Evolutionary conservation across 2,888 invertebrate genomes (phyloP), one percentile per base, ranked within the genome.

Genomic region (Trissolcus japonicus): DNA sequence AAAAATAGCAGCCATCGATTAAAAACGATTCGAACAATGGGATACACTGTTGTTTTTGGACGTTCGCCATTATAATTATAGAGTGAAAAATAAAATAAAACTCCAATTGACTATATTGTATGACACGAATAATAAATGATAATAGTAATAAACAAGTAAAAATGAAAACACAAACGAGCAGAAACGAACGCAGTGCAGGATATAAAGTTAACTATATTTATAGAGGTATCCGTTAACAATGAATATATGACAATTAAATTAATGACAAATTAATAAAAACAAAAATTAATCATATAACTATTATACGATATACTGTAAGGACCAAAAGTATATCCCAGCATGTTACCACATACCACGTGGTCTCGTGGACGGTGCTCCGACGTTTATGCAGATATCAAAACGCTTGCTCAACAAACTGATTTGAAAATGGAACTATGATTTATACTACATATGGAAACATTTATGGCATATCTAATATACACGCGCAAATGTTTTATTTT

Each of bases 181-280:
- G 29, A 72, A 50, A 72, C 43, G 73, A 79, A 68, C 80, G 82
- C 82, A 78, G 82, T 82, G 81, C 79, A 80, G 74, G 82, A 84
- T 83, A 82, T 81, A 82, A 84, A 87, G 87, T 88, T 87, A 85
- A 87, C 86, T 88, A 88, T 88, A 88, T 88, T 87, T 87, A 87
- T 87, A 88, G 85, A 86, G 67, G 80, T 86, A 85, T 82, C 84
- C 69, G 78, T 80, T 80, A 66, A 76, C 71, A 75, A 80, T 80
- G 78, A 76, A 72, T 55, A 76, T 63, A 73, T 77, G 57, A 71
- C 61, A 65, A 76, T 78, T 78, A 65, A 50, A 65, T 16, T 46
- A 53, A 69, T 63, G 65, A 69, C 21, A 50, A 14, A 69, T 46
- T 46, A 46, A 46, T 46, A 16, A 25, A 48, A 46, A 51, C 43